A percentile compares a stretch with the other conserved stretches of the same genome.
phyloP scores from a whole-genome alignment of 2,888 invertebrate genomes.

The Papilio gigon region DNA sequence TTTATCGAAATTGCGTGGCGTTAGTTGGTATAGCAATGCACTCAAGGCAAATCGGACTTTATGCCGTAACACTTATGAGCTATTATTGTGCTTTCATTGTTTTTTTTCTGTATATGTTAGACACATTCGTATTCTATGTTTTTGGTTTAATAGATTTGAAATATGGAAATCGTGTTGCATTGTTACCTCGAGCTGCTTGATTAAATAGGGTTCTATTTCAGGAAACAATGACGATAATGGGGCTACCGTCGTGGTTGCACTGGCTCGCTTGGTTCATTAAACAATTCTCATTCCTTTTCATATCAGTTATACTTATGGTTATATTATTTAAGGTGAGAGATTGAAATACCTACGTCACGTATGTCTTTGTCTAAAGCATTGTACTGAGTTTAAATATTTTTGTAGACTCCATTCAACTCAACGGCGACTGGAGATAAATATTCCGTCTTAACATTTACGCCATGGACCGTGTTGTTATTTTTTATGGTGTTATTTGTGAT shows the following conservation, averaged over 20 bases:
- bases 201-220: slow-evolving; percentile 61
- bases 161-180: not conserved
- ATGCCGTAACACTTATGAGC: not conserved
- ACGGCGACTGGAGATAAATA: slow-evolving; percentile 70
- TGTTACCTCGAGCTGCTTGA: not conserved
- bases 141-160: not conserved
- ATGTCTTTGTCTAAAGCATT: not conserved
- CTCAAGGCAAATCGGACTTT: not conserved
- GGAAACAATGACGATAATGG: slow-evolving; percentile 97
- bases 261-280: slow-evolving; percentile 95
- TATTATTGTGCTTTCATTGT: not conserved
- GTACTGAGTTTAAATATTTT: slow-evolving; percentile 40
- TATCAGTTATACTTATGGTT: slow-evolving; percentile 85
- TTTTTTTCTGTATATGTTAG: not conserved
- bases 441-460: slow-evolving; percentile 86
- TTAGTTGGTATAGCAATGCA: not conserved
- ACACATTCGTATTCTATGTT: not conserved
- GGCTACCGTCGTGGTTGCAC: slow-evolving; percentile 90
- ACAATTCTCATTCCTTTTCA: slow-evolving; percentile 86
- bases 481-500: slow-evolving; percentile 88
- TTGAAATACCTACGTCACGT: not conserved
- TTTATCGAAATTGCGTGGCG: not conserved
- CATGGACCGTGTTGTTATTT: slow-evolving; percentile 85
- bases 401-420: slow-evolving; percentile 79
- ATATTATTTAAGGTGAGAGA: slow-evolving; percentile 83